Conservation (phyloP, 2,888 invertebrate species). For the Ecdyonurus torrentis region DNA sequence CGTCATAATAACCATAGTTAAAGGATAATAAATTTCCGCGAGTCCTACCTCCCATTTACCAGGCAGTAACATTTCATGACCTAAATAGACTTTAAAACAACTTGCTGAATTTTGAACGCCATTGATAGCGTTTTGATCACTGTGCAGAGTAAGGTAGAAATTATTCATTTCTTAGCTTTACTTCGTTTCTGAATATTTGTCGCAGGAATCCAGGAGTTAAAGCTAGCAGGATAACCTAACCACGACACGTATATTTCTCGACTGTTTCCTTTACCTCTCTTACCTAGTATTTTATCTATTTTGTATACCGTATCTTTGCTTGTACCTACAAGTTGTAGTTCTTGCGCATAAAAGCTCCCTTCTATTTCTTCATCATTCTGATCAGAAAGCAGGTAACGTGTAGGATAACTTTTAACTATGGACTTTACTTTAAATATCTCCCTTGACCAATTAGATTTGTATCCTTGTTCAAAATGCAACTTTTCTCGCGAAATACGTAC, state of each 20-base stretch:
- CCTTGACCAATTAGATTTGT: constrained; percentile 14
- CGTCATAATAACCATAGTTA: constrained; percentile 7
- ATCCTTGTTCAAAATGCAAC: constrained; percentile 15
- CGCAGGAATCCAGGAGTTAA: constrained; percentile 15
- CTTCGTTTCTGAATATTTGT: too few relatives aligned
- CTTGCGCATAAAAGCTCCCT: too few relatives aligned
- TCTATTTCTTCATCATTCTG: constrained; percentile 14
- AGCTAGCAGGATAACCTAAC: constrained; percentile 15
- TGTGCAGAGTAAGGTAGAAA: constrained; percentile 16
- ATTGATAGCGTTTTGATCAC: constrained; percentile 16
- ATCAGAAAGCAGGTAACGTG: too few relatives aligned
- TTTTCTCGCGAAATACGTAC: constrained; percentile 13
- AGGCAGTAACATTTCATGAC: constrained; percentile 11
- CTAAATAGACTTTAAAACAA: too few relatives aligned
- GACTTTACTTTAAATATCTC: constrained; percentile 16
- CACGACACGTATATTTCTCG: constrained; percentile 16
- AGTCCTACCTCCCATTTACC: constrained; percentile 16
- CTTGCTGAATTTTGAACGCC: too few relatives aligned
- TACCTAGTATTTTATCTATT: constrained; percentile 15
- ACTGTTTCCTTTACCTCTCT: constrained; percentile 10
- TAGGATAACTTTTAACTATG: constrained; percentile 8
- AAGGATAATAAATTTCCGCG: constrained; percentile 14
- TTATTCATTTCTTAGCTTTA: too few relatives aligned
- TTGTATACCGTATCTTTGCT: constrained; percentile 8
- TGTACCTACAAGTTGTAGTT: too few relatives aligned